Percentiles rank a stretch among this genome's conserved stretches.
Evolutionary conservation across 2,113 vertebrate genomes (phyloP).

Genomic region (Lamprologus ornatipinnis): DNA sequence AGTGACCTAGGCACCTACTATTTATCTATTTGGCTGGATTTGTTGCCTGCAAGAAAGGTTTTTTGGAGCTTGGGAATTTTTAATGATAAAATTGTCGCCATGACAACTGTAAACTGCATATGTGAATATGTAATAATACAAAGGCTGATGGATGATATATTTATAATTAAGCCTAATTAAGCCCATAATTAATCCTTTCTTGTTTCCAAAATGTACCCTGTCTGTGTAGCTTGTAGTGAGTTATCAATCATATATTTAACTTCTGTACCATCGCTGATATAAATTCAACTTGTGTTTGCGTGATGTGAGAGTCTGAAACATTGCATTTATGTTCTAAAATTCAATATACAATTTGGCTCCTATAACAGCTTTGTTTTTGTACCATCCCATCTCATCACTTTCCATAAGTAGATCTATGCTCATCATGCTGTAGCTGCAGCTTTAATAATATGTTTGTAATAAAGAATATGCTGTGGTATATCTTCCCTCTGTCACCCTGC

Average conservation of each 20-base stretch:
- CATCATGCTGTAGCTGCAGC: not conserved
- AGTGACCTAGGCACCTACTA: not conserved
- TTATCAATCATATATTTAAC: not conserved
- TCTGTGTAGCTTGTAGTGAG: not conserved
- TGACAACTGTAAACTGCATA: not conserved
- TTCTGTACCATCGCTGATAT: not conserved
- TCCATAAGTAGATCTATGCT: not conserved
- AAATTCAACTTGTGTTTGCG: not conserved
- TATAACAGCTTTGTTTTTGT: not conserved
- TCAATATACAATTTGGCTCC: not conserved
- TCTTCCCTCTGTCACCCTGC: conserved; percentile 21
- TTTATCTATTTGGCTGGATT: not conserved
- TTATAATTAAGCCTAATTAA: not conserved
- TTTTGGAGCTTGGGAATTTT: not conserved
- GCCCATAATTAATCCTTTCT: not conserved
- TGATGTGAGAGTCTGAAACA: not conserved
- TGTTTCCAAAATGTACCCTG: not conserved
- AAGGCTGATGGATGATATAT: not conserved
- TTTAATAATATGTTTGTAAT: conserved; percentile 34
- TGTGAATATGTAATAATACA: not conserved
- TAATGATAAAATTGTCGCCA: not conserved
- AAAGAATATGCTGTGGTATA: conserved; percentile 11
- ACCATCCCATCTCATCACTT: conserved; percentile 21
- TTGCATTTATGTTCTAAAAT: not conserved
- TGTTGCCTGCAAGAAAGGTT: not conserved